Base-by-base conservation (phyloP, 2,888 invertebrate species). In the Strigamia maritima region DNA sequence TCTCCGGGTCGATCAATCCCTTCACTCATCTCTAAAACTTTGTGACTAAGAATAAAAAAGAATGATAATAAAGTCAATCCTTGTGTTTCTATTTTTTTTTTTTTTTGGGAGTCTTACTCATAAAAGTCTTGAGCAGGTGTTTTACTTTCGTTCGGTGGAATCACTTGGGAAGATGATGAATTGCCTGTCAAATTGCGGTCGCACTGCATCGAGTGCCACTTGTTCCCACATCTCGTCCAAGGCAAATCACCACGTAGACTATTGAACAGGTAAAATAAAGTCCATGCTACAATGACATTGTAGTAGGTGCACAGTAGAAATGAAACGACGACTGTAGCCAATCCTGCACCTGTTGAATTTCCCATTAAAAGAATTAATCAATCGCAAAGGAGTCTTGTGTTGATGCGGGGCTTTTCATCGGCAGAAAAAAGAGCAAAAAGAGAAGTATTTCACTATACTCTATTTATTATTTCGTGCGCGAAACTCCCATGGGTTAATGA, bases 301-400 rank as follows among this genome's bases (percentile, higher is more conserved):
- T 97, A 97, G 87, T 97, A 97, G 78, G 96, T 95, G 82, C 95
- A 94, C 91, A 97, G 93, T 85, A 96, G 88, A 88, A 97, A 95
- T 82, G 97, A 96, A 86, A 97, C 94, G 86, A 96, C 92, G 82
- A 97, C 95, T 86, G 95, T 95, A 81, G 95, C 95, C 83, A 97
- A 89, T 80, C 97, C 97, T 82, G 95, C 94, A 84, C 97, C 96
- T 96, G 35, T 10, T 94, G 83, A 97, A 87, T 7, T 22, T 7
- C 14, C 12, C n/a, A n/a, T n/a, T n/a, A n/a, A n/a, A 10, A 65
- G 24, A 65, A 24, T 16, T 44, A 16, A 65, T 65, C 24, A 75
- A 79, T 16, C 19, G 28, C 8, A n/a, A n/a, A n/a, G n/a, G n/a
- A n/a, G n/a, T n/a, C n/a, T n/a, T n/a, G n/a, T n/a, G n/a, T n/a